Base-by-base conservation (phyloP, 2,113 vertebrate species). In the Bubo scandiacus region DNA sequence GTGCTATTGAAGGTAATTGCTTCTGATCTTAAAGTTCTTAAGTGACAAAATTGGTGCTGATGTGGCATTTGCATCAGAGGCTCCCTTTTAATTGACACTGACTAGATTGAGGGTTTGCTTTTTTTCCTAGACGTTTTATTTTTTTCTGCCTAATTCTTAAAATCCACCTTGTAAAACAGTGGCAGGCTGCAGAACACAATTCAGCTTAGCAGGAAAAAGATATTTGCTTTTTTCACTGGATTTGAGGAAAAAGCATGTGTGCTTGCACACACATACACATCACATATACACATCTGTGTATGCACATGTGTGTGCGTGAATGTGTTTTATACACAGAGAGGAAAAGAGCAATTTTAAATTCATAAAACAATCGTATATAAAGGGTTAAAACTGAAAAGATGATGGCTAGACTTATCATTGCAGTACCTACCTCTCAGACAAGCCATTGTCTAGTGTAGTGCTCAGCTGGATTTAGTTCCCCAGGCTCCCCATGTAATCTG, bases 11-110 rank as follows among this genome's bases (percentile, higher is more conserved):
- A 97, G 96, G 98, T 99, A 99, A 99, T 99, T 98, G 98, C 96
- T 98, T 98, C 96, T 98, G 98, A 99, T 99, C 98, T 98, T 97
- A 97, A 98, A 97, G 96, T 97, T 97, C 96, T 98, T 98, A 98
- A 98, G 97, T 97, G 98, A 98, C 97, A 98, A 96, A 99, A 99
- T 99, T 98, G 98, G 98, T 98, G 97, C 98, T 99, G 98, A 99
- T 99, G 98, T 98, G 97, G 95, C 97, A 98, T 99, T 98, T 99
- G 98, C 98, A 98, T 98, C 97, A 93, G 58, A 96, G 86, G 93
- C 43, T 94, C 81, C 92, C 86, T 97, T 98, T 98, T 98, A 98
- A 98, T 98, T 97, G 97, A 97, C 96, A 95, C 82, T 97, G 97
- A 98, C 95, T 98, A 88, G 90, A 94, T 95, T 19, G 36, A 94